Percentiles rank a stretch among this genome's conserved stretches.
Evolutionary conservation across 2,888 invertebrate genomes (phyloP).

Genomic region (Empis livida): DNA sequence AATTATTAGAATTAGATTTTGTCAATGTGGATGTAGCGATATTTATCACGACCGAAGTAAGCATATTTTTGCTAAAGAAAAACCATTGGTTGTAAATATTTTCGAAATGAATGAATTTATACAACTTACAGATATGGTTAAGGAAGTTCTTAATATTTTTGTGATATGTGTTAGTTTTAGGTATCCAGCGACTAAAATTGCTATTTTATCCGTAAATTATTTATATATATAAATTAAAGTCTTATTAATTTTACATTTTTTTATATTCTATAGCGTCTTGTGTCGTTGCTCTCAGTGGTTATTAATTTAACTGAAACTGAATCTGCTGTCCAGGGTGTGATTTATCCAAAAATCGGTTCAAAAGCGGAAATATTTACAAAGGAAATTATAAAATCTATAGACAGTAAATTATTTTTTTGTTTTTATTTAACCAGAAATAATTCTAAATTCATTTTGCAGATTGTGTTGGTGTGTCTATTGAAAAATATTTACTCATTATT

Average conservation of each 20-base stretch:
- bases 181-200: slow-evolving; percentile 17
- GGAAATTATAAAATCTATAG: slow-evolving; percentile 25
- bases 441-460: neutral
- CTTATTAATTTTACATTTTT: neutral
- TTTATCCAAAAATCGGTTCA: slow-evolving; percentile 23
- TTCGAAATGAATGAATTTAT: slow-evolving; percentile 20
- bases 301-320: slow-evolving; percentile 27
- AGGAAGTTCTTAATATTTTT: slow-evolving; percentile 22
- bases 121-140: slow-evolving; percentile 20
- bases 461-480: slow-evolving; percentile 12
- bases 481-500: slow-evolving; percentile 22
- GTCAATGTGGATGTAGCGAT: slow-evolving; percentile 43
- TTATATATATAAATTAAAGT: neutral
- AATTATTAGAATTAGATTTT: slow-evolving; percentile 44
- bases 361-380: slow-evolving; percentile 21
- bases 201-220: slow-evolving; percentile 22
- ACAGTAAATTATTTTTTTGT: slow-evolving; percentile 14
- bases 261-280: slow-evolving; percentile 19
- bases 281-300: slow-evolving; percentile 25
- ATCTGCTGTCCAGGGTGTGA: slow-evolving; percentile 18
- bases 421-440: neutral
- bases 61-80: slow-evolving; percentile 22
- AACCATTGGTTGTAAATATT: slow-evolving; percentile 23
- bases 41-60: slow-evolving; percentile 21
- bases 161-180: slow-evolving; percentile 20